Evolutionary conservation across 2,797 vertebrate genomes (phyloP), one percentile per base, ranked within the genome.

Genomic region (Lutjanus campechanus): DNA sequence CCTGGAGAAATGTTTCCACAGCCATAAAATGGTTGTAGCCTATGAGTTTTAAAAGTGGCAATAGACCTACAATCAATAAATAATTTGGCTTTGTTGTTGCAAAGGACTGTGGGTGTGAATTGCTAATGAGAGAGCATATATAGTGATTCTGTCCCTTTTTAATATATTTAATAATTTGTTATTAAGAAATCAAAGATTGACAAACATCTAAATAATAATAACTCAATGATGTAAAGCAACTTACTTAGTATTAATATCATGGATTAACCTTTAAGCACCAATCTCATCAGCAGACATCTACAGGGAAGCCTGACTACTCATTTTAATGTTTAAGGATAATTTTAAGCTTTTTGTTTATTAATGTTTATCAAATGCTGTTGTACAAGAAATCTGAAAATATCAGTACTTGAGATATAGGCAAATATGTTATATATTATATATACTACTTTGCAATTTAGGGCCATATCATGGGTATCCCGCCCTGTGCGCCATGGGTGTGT

Each of bases 31-130:
- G 54, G 72, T 82, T 83, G 81, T 69, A 88, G 60, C 11, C 69
- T n/a, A 50, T 85, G 83, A 84, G 73, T 90, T 81, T 87, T 74
- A 78, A 53, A 83, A 79, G 82, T 65, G 64, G 73, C 84, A 82
- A 85, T 58, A 84, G 81, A 85, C 67, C 77, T 43, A 66, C 84
- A 92, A 93, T 93, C 88, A 90, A 91, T 90, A 86, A 67, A 91
- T 91, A 88, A 91, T 88, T 79, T 83, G 66, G 79, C 72, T 78
- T 86, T 81, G 82, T 82, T 87, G 70, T 82, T 70, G 29, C 70
- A 85, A 36, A 86, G 69, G 47, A 67, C 50, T 65, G 64, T 62
- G 70, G 63, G 63, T 76, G 43, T 61, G 63, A 87, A 77, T 67
- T 69, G 59, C 50, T 69, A 73, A 62, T 17, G 47, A 73, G 69